Percentiles rank a stretch among this genome's conserved stretches.
Evolutionary conservation across 1,140 invertebrate species (phyloP).

Genomic region (Penaeus chinensis): DNA sequence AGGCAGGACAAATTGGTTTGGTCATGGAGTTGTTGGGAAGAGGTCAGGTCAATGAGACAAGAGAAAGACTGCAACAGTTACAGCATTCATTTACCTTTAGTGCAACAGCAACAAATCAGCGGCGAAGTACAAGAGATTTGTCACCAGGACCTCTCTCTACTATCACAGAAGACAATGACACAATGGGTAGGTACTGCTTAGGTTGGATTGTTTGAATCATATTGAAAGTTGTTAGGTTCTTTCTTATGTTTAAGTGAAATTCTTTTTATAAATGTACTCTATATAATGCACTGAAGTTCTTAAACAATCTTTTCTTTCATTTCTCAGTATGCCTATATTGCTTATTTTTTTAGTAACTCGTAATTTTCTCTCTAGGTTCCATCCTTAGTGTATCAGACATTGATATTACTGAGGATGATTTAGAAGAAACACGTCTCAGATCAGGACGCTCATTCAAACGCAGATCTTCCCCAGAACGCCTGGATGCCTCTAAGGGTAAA

Average conservation of each 20-base stretch:
- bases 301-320: too few relatives aligned
- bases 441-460: constrained; percentile 37
- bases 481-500: constrained; percentile 21
- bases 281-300: too few relatives aligned
- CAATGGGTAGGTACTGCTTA: constrained; percentile 25
- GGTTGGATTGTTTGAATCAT: not conserved
- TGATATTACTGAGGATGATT: constrained; percentile 49
- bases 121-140: not conserved
- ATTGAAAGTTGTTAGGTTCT: not conserved
- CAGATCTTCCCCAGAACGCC: constrained; percentile 34
- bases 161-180: constrained; percentile 47
- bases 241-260: too few relatives aligned
- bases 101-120: not conserved
- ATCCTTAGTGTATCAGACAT: constrained; percentile 49
- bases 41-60: constrained; percentile 47
- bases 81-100: constrained; percentile 35
- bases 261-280: too few relatives aligned
- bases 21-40: constrained; percentile 42
- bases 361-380: constrained; percentile 15
- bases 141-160: constrained; percentile 34
- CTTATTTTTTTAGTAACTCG: too few relatives aligned
- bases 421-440: constrained; percentile 35
- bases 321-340: too few relatives aligned
- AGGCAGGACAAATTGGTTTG: constrained; percentile 39
- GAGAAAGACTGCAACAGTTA: constrained; percentile 37